These are phyloP conservation scores for Turritopsis dohrnii DNA, from an alignment of 30 jellyfish, hydroid and myxozoan genomes.

Conservation along the genomic window DNA sequence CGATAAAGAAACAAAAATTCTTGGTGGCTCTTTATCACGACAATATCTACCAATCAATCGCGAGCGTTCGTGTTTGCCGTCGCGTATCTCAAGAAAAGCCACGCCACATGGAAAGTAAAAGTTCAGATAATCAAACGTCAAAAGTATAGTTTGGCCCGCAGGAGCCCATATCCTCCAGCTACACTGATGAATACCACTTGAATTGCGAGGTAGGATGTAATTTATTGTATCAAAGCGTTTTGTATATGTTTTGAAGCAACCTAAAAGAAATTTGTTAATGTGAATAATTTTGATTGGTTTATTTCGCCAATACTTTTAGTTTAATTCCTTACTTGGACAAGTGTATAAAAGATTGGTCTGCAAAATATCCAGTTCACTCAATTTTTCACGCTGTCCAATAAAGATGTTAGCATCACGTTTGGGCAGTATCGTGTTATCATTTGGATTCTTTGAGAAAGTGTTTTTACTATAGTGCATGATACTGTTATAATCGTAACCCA, in stretches of 20 bases:
- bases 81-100: constrained; percentile 26
- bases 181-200: neutral
- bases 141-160: constrained; percentile 12
- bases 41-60: constrained; percentile 52
- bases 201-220: neutral
- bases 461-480: constrained; percentile 19
- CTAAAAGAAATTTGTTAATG: neutral
- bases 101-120: neutral
- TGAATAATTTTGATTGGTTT: neutral
- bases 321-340: neutral
- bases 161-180: constrained; percentile 10
- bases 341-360: constrained; percentile 22
- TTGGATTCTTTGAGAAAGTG: constrained; percentile 19
- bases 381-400: constrained; percentile 16
- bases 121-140: neutral
- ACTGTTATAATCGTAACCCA: neutral
- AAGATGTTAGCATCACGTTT: neutral
- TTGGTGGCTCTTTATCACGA: constrained; percentile 30
- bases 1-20: neutral
- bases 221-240: neutral
- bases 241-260: neutral
- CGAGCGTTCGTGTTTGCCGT: constrained; percentile 30
- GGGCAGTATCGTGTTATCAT: neutral
- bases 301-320: neutral
- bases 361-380: constrained; percentile 9